Evolutionary conservation across 2,113 vertebrate species (phyloP), one percentile per base, ranked within the genome.

Genomic region (Camelus bactrianus): DNA sequence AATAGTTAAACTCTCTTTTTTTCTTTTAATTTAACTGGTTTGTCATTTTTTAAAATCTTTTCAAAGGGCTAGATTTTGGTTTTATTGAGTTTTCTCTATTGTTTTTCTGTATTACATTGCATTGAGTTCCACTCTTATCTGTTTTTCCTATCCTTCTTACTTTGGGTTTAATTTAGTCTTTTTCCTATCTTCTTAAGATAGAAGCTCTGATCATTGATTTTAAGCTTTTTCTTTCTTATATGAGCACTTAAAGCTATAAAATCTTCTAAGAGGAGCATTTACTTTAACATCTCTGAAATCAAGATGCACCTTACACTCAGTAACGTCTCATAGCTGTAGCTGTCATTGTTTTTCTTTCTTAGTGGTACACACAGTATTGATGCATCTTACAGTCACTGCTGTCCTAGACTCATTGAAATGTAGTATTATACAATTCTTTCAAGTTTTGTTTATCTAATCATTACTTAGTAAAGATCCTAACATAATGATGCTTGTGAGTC

Each of bases 111-210:
- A 75, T 92, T 75, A 22, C 32, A 28, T 70, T 96, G 42, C n/a
- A 42, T 35, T 75, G 46, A 62, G 19, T 9, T 30, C 30, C 7
- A 24, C 11, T 90, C 58, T 91, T 77, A 22, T 8, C 17, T 86
- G 19, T 80, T 91, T 42, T 69, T 69, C 5, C n/a, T 24, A 75
- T 67, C 54, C 70, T 42, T 94, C 56, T 93, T 72, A 76, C 17
- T 42, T 89, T 75, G 32, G 69, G 9, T 81, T 48, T 93, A 86
- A 65, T 93, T 72, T 92, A 13, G 56, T 87, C 17, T 84, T 75
- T 46, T 79, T 92, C 56, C 24, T 89, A 0, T 86, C 28, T 42
- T 92, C 54, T 83, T 91, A 26, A 83, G 11, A 69, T 69, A 8
- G 35, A 65, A 58, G 3, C 13, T 52, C 15, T 77, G 35, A 50